Conservation (phyloP, 2,113 vertebrate genomes). For the Prochilodus magdalenae region DNA sequence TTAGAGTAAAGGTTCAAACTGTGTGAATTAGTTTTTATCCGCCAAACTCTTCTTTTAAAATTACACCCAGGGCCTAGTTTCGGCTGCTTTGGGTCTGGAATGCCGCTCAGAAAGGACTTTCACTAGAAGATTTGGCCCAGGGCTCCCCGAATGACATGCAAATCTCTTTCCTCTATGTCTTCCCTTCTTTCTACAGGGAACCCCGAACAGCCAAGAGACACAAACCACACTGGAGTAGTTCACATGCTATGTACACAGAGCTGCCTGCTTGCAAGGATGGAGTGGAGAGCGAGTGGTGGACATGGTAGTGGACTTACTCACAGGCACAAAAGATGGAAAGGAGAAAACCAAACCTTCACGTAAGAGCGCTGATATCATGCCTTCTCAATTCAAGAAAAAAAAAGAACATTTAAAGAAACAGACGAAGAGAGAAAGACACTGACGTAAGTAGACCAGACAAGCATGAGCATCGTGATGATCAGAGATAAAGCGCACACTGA, state of each 20-base stretch:
- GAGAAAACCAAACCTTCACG: slow-evolving; percentile 44
- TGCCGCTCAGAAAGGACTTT: slow-evolving; percentile 20
- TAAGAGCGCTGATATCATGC: slow-evolving; percentile 39
- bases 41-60: too few species aligned
- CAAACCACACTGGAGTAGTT: slow-evolving; percentile 42
- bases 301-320: slow-evolving; percentile 24
- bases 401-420: slow-evolving; percentile 8
- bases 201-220: slow-evolving; percentile 41
- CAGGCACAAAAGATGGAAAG: slow-evolving; percentile 48
- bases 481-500: slow-evolving; percentile 62
- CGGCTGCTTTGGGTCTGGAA: not conserved
- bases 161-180: not conserved
- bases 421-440: slow-evolving; percentile 14
- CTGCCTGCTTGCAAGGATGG: slow-evolving; percentile 55
- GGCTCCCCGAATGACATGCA: slow-evolving; percentile 33
- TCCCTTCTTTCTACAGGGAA: not conserved
- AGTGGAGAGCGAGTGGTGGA: slow-evolving; percentile 1
- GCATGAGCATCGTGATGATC: slow-evolving; percentile 35
- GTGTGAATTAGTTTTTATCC: too few species aligned
- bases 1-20: too few species aligned
- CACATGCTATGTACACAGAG: slow-evolving; percentile 27
- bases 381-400: not conserved
- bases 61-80: slow-evolving; percentile 1
- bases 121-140: slow-evolving; percentile 21
- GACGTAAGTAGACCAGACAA: slow-evolving; percentile 12